Evolutionary conservation across 2,888 invertebrate genomes (phyloP), one percentile per base, ranked within the genome.

Genomic region (Clostera curtula): DNA sequence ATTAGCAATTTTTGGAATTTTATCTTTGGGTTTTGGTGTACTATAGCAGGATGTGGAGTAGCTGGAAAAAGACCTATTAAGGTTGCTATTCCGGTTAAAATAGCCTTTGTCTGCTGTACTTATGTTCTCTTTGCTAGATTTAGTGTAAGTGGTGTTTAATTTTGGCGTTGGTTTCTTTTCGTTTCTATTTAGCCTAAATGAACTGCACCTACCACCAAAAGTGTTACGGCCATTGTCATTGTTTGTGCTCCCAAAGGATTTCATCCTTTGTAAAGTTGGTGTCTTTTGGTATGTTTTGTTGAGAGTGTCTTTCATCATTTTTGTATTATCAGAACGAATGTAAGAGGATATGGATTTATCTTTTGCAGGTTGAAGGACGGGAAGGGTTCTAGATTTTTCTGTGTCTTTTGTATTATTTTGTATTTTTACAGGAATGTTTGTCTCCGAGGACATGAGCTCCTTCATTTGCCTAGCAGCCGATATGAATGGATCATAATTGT

Each of bases 401-500:
- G 42, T 63, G 56, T 85, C 72, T 74, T 83, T 67, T 56, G 82
- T 49, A 40, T 75, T 43, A 25, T 56, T 67, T 54, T 73, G 69
- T 40, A 64, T 38, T 59, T 73, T 79, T 69, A 76, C 77, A 45
- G 82, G 71, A 47, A 83, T 68, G 60, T 75, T 80, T 29, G 88
- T 87, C 45, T 89, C 89, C 34, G 89, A 87, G 25, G 90, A 89
- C 74, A 93, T 88, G 16, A 94, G 86, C 59, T 93, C 93, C 73
- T 90, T 89, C 80, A 93, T 88, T 76, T 94, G 93, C 41, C 89
- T 89, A 74, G 93, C 92, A 24, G 93, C 93, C 43, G 90, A 88
- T 44, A 88, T 74, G 71, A 92, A 93, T 25, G 93, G 93, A 70
- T 93, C 91, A 72, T 93, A 93, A 51, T 72, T 84, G 52, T 87